Evolutionary conservation across 2,888 invertebrate genomes (phyloP), one percentile per base, ranked within the genome.

Genomic region (Mesoligia furuncula): DNA sequence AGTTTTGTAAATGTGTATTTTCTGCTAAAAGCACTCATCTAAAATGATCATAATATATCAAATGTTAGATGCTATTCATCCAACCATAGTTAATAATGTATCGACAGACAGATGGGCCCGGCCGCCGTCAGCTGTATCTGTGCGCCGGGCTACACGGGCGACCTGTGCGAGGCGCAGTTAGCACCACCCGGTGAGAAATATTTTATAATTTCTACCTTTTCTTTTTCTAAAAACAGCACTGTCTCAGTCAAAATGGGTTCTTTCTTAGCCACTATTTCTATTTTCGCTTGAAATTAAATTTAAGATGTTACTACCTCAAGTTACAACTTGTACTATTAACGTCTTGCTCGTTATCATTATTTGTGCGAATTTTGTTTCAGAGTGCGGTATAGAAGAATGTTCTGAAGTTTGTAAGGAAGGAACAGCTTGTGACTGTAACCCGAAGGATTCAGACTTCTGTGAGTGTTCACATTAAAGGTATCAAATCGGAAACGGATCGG

Each of bases 111-210:
- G 94, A 97, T 98, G 93, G 98, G 98, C 8, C 98, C 98, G 27
- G 97, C 98, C 76, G 98, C 98, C 42, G 97, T 98, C 84, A 98
- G 97, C 91, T 98, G 98, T 92, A 97, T 97, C 88, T 98, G 98
- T 93, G 97, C 97, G 15, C 93, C 97, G 2, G 97, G 97, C 42
- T 98, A 97, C 94, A 97, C 97, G 54, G 98, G 98, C 64, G 97
- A 97, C 90, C 97, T 97, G 88, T 98, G 98, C 91, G 98, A 98
- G 93, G 97, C 97, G 75, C 97, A 97, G 85, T 97, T 97, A 67
- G 94, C 95, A 71, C 91, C 94, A 66, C 95, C 96, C 85, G 95
- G 96, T 95, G 92, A 91, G 73, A 77, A 45, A 4, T 13, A n/a
- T n/a, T 24, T 20, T 20, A 24, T 11, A 0, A 9, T 0, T 4